phyloP scores from a whole-genome alignment of 30 jellyfish, hydroid and myxozoan genomes.

The Rhopilema esculentum region DNA sequence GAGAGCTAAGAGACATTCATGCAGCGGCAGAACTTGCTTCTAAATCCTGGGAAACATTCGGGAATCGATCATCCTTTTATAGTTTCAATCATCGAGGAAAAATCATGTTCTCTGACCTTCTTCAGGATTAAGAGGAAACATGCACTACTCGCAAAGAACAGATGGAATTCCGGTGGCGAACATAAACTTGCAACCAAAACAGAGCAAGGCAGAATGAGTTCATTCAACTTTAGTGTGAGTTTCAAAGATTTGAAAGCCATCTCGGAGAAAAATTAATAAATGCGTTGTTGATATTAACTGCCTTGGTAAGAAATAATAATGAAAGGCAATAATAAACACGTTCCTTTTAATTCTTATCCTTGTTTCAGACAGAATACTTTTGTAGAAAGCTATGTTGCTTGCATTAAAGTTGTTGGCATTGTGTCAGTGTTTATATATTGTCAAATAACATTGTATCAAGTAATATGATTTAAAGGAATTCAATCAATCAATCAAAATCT shows the following conservation, averaged over 20 bases:
- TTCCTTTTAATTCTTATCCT: no score
- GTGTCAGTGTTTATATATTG: not conserved
- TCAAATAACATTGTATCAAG: not conserved
- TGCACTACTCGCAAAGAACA: not conserved
- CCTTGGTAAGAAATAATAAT: no score
- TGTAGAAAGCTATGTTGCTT: not conserved
- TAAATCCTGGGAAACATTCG: slow-evolving; percentile 96
- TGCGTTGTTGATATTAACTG: no score
- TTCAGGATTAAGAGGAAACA: slow-evolving; percentile 56
- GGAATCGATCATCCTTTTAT: slow-evolving; percentile 88
- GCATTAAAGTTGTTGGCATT: not conserved
- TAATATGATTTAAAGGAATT: no score
- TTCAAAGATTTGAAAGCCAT: no score
- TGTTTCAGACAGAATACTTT: not conserved
- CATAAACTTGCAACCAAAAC: no score
- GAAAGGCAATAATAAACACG: no score
- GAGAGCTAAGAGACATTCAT: slow-evolving; percentile 88
- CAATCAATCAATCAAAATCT: no score
- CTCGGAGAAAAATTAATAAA: no score
- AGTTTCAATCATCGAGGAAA: slow-evolving; percentile 93
- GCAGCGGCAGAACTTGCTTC: slow-evolving; percentile 96
- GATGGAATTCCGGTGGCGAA: no score
- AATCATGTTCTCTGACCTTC: slow-evolving; percentile 78
- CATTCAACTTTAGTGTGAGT: no score
- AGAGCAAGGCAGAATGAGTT: no score